These are phyloP conservation scores for Brachionus asplanchnoidis DNA, from an alignment of 1,140 invertebrate species.

Conservation along the genomic window DNA sequence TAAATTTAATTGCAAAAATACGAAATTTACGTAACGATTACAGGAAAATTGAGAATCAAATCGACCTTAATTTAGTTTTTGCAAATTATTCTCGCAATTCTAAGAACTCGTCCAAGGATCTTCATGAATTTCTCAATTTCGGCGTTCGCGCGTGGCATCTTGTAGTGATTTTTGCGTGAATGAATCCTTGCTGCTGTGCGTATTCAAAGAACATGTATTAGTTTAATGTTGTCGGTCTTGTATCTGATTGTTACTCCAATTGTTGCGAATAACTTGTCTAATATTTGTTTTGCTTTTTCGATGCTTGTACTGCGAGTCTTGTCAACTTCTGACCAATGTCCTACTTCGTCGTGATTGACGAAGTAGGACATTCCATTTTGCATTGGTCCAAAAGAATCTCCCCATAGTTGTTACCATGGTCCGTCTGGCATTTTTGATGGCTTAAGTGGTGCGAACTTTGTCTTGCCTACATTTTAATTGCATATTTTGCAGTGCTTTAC, in stretches of 20 bases:
- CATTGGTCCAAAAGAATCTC: not conserved
- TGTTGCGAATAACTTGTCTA: slow-evolving; percentile 43
- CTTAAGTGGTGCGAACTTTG: not conserved
- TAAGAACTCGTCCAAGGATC: not conserved
- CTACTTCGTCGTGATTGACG: not conserved
- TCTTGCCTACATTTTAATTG: not conserved
- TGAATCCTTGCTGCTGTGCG: slow-evolving; percentile 39
- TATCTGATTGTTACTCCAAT: slow-evolving; percentile 42
- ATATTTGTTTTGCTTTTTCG: not conserved
- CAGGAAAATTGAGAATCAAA: too few species aligned
- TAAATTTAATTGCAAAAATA: too few species aligned
- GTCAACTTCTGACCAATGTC: not conserved
- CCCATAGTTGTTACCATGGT: not conserved
- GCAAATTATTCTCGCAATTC: not conserved
- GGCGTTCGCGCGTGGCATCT: slow-evolving; percentile 42
- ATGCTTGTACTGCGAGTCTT: not conserved
- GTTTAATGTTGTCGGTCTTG: slow-evolving; percentile 44
- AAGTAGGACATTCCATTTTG: not conserved
- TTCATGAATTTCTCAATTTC: slow-evolving; percentile 43
- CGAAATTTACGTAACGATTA: too few species aligned
- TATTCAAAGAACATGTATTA: slow-evolving; percentile 38
- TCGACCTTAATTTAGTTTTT: too few species aligned
- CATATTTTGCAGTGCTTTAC: not conserved
- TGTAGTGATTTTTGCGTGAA: slow-evolving; percentile 43
- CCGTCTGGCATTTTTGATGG: not conserved